phyloP scores from a whole-genome alignment of 2,888 invertebrate genomes.

The Lithophane ornitopus region DNA sequence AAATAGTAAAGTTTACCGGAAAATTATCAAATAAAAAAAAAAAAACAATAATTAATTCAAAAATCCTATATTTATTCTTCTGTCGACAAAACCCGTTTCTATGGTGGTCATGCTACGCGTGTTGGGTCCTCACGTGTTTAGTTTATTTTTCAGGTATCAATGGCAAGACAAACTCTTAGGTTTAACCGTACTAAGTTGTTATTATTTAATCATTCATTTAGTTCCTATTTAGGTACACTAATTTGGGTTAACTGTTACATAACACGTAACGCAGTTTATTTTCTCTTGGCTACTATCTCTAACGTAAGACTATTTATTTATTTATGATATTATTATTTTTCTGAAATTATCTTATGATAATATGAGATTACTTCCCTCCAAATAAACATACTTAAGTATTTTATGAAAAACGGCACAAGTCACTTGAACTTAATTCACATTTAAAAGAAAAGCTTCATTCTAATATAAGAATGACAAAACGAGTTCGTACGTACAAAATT shows the following conservation, averaged over 20 bases:
- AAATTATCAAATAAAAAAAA: too few relatives aligned
- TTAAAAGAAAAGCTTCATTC: not conserved
- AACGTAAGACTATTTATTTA: not conserved
- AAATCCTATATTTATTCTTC: too few relatives aligned
- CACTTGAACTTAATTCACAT: not conserved
- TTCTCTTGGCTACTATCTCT: not conserved
- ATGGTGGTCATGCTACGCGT: too few relatives aligned
- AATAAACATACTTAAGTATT: too few relatives aligned
- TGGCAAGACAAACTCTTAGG: not conserved
- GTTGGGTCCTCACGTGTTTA: not conserved
- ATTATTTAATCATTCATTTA: conserved; percentile 7
- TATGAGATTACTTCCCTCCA: not conserved
- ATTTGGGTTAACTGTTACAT: conserved; percentile 15
- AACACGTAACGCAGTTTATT: not conserved
- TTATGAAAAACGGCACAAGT: not conserved
- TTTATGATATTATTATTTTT: not conserved
- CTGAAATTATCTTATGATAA: not conserved
- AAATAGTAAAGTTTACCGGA: too few relatives aligned
- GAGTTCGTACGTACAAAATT: not conserved
- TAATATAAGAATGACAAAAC: conserved; percentile 6
- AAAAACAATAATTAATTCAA: too few relatives aligned
- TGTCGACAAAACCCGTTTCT: too few relatives aligned
- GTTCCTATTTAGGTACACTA: conserved; percentile 25
- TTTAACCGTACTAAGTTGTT: too few relatives aligned
- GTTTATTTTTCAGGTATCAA: not conserved